Percentiles rank a stretch among this genome's conserved stretches.
These are phyloP conservation scores for Lydus trimaculatus DNA, from an alignment of 2,888 invertebrate species.

Conservation along the genomic window DNA sequence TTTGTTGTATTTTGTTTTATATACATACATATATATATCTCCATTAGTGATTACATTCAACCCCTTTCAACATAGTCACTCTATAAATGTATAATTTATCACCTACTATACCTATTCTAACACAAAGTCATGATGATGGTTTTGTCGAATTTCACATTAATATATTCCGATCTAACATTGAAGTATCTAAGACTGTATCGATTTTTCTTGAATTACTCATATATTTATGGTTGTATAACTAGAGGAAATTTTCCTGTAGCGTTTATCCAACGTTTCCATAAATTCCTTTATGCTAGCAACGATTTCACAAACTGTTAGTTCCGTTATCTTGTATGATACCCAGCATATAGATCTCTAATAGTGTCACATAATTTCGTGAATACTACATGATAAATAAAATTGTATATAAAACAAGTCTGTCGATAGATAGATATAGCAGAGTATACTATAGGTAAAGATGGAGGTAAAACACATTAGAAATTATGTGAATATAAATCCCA, in stretches of 20 bases:
- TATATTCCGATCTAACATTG: neutral
- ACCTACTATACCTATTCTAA: neutral
- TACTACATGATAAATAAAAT: conserved; percentile 52
- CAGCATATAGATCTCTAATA: conserved; percentile 45
- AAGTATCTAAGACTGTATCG: neutral
- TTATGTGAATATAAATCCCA: conserved; percentile 56
- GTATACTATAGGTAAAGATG: too few species aligned
- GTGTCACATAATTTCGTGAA: conserved; percentile 52
- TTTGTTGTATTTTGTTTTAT: conserved; percentile 34
- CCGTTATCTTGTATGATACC: conserved; percentile 41
- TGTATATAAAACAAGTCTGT: conserved; percentile 42
- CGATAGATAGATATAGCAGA: conserved; percentile 28
- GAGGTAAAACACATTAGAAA: conserved; percentile 50
- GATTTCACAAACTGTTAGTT: conserved; percentile 45
- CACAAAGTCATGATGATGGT: too few species aligned
- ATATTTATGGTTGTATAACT: neutral
- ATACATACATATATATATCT: neutral
- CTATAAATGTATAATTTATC: conserved; percentile 1
- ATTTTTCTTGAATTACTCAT: neutral
- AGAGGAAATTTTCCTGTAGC: neutral
- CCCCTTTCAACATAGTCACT: conserved; percentile 11
- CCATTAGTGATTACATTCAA: conserved; percentile 21
- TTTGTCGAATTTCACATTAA: too few species aligned
- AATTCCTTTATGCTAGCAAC: conserved; percentile 33
- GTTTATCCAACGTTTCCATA: neutral